Evolutionary conservation across 1,140 invertebrate species (phyloP).

Genomic region (Drosophila miranda): DNA sequence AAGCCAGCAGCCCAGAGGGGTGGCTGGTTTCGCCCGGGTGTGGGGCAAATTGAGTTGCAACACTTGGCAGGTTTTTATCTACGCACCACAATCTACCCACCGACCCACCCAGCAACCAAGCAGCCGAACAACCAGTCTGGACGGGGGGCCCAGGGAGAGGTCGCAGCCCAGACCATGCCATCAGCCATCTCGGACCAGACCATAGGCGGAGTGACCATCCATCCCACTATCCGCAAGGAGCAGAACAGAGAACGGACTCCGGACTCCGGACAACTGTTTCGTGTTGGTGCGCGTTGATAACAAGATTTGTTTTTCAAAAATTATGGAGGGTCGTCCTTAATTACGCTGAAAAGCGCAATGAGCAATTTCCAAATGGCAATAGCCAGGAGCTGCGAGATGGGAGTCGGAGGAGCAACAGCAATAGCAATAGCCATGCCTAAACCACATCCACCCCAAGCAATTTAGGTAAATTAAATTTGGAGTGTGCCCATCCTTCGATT

Average conservation of each 20-base stretch:
- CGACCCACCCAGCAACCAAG: conserved; percentile 8
- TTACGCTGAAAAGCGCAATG: conserved; percentile 75
- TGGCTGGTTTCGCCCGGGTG: conserved; percentile 29
- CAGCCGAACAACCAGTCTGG: not conserved
- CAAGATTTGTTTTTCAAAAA: conserved; percentile 79
- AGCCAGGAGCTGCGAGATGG: conserved; percentile 10
- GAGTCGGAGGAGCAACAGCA: conserved; percentile 8
- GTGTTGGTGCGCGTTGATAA: conserved; percentile 73
- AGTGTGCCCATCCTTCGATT: conserved; percentile 67
- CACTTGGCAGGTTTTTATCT: conserved; percentile 81
- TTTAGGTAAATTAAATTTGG: conserved; percentile 79
- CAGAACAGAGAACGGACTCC: conserved; percentile 12
- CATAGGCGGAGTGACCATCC: conserved; percentile 36
- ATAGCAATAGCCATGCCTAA: not conserved
- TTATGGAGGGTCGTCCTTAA: conserved; percentile 67
- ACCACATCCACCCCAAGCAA: conserved; percentile 45
- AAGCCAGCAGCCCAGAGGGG: conserved; percentile 38
- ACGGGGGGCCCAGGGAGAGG: conserved; percentile 13
- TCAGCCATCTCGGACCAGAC: not conserved
- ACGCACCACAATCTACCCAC: conserved; percentile 71
- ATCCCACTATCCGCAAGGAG: conserved; percentile 15
- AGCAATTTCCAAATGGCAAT: conserved; percentile 41
- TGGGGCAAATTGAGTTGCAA: conserved; percentile 75
- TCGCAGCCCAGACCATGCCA: conserved; percentile 35
- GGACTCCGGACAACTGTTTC: conserved; percentile 57